Base-by-base conservation (phyloP, 2,113 vertebrate species). In the Carettochelys insculpta region DNA sequence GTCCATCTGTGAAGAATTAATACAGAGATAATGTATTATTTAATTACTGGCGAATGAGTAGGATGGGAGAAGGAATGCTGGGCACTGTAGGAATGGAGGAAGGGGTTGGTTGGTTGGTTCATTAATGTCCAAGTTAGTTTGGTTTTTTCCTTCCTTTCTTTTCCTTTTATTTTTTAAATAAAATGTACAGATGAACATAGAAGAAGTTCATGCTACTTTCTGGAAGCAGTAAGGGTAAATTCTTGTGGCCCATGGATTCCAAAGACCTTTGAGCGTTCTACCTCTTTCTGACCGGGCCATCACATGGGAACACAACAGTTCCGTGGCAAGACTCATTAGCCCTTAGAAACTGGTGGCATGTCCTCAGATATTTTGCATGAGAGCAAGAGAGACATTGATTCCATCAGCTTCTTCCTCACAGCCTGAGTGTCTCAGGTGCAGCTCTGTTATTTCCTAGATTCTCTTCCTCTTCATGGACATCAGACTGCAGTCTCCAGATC, bases 401-500 rank as follows among this genome's bases (percentile, higher is more conserved):
- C 97, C 96, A 95, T 96, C 95, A 96, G 96, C 95, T 97, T 97
- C 97, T 93, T 97, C 95, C 95, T 96, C 95, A 88, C 82, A 65
- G 94, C 96, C 96, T 1, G 0, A 86, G 94, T 29, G 87, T 91
- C 51, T 87, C 93, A 93, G 94, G 95, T 93, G 82, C 50, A 94
- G 95, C 89, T 90, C 94, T 27, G 78, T 6, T 92, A 83, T 38
- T 88, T 96, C 48, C 90, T 88, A 85, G 65, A 83, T 94, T 77
- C 61, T 95, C 89, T 94, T 73, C 3, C 24, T 83, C 77, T 89
- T 85, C 94, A 83, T 90, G 77, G 92, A 47, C 61, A 85, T 99
- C 99, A 99, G 91, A 99, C 99, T n/a, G 99, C 99, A 1, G 99
- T 99, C 98, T 99, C 99, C 95, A 99, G 96, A 95, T 99, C 99